Conservation (phyloP, 53 echinoderm and acorn worm species). For the Echinometra lucunter region DNA sequence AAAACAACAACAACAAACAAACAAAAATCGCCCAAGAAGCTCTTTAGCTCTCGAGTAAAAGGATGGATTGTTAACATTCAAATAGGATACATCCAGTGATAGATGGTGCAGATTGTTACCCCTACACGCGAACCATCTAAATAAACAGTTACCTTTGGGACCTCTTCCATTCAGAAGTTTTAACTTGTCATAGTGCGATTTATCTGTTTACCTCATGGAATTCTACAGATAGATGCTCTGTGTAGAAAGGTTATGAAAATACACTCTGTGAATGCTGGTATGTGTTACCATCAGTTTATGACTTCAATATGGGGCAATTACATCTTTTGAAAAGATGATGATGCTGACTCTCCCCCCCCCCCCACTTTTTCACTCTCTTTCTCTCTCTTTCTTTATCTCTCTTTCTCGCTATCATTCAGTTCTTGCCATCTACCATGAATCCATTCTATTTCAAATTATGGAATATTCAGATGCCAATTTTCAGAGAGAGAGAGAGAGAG, state of each 20-base stretch:
- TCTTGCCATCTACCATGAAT: no score
- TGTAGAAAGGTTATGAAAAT: slow-evolving; percentile 34
- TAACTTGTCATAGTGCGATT: not conserved
- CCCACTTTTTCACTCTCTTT: not conserved
- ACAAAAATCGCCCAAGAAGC: no score
- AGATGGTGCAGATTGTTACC: slow-evolving; percentile 19
- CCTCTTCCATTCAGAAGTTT: not conserved
- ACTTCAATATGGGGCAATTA: not conserved
- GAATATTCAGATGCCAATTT: no score
- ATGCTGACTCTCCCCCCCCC: not conserved
- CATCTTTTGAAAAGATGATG: not conserved
- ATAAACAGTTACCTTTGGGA: slow-evolving; percentile 30
- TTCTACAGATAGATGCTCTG: not conserved
- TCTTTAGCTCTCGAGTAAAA: no score
- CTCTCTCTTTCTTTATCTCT: no score
- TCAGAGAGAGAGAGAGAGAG: no score
- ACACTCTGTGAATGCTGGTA: not conserved
- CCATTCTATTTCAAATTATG: no score
- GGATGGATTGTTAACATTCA: no score
- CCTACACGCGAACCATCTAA: not conserved
- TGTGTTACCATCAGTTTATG: not conserved
- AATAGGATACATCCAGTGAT: no score
- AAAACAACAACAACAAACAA: no score
- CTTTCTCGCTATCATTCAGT: no score
- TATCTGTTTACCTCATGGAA: slow-evolving; percentile 21